These are phyloP conservation scores for Globodera rostochiensis DNA, from an alignment of 1,140 invertebrate genomes.

Conservation along the genomic window DNA sequence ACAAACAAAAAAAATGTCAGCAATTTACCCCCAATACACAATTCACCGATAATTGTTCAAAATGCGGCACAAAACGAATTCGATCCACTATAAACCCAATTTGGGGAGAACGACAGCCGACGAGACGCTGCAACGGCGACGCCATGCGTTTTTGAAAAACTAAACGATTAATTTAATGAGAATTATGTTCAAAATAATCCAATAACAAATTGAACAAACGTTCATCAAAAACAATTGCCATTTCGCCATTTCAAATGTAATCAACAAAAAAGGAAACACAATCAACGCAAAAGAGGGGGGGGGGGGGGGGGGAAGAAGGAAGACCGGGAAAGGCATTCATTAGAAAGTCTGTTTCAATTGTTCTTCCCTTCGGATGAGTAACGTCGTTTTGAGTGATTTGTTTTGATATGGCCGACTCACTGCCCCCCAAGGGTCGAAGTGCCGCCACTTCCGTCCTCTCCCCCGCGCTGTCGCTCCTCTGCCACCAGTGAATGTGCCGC, in stretches of 20 bases:
- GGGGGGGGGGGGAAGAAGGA: neutral
- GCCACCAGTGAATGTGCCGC: slow-evolving; percentile 3
- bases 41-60: slow-evolving; percentile 37
- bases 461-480: neutral
- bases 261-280: neutral
- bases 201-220: slow-evolving; percentile 9
- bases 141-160: slow-evolving; percentile 6
- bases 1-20: neutral
- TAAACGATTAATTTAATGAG: no score
- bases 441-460: neutral
- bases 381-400: no score
- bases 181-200: neutral
- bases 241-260: neutral
- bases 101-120: slow-evolving; percentile 8
- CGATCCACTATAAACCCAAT: slow-evolving; percentile 43
- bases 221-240: slow-evolving; percentile 7
- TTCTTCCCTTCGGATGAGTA: no score
- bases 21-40: neutral
- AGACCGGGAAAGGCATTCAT: neutral
- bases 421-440: no score
- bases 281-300: neutral
- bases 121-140: slow-evolving; percentile 9
- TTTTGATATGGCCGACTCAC: neutral
- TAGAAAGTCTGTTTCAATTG: no score
- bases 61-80: slow-evolving; percentile 59